Base-by-base conservation (phyloP, 2,888 invertebrate species). In the Tetrapedia diversipes region DNA sequence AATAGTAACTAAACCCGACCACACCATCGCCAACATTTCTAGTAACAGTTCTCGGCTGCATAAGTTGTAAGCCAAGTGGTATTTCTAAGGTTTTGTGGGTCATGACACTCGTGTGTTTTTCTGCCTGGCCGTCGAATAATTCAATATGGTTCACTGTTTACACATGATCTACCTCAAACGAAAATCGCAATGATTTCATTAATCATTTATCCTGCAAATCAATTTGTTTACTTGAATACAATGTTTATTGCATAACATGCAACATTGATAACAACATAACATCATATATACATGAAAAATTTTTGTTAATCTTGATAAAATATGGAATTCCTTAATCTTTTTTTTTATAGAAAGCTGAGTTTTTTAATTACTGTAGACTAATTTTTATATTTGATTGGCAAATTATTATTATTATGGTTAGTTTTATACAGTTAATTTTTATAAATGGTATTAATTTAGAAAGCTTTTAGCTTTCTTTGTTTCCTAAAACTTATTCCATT, bases 1-100 rank as follows among this genome's bases (percentile, higher is more conserved):
- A 64, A 75, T 69, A 47, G 41, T 41, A 49, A 63, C 34, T 57
- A 47, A 59, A 77, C 24, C 11, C 43, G 51, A 54, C 72, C 72
- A 22, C 43, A 75, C 39, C 47, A 41, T 74, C 63, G 27, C 27
- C 63, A 45, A 27, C 47, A 65, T 69, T 74, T 75, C 66, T 37
- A 27, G 19, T 22, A 63, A 69, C 68, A 54, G 66, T 51, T 51
- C 34, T 47, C 10, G 24, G 51, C 34, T 51, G 32, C 16, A 24
- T 47, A 53, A 67, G 43, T 66, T 51, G 45, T 61, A 71, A 76
- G 16, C 77, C 41, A 63, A 37, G 29, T 53, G 57, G 66, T 72
- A 77, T 78, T 77, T 70, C 63, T 43, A 72, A 77, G 63, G 53
- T 77, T 78, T 67, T 77, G 63, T 59, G 66, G 47, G 29, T 56